Evolutionary conservation across 2,113 vertebrate genomes (phyloP), one percentile per base, ranked within the genome.

Genomic region (Microcebus murinus): DNA sequence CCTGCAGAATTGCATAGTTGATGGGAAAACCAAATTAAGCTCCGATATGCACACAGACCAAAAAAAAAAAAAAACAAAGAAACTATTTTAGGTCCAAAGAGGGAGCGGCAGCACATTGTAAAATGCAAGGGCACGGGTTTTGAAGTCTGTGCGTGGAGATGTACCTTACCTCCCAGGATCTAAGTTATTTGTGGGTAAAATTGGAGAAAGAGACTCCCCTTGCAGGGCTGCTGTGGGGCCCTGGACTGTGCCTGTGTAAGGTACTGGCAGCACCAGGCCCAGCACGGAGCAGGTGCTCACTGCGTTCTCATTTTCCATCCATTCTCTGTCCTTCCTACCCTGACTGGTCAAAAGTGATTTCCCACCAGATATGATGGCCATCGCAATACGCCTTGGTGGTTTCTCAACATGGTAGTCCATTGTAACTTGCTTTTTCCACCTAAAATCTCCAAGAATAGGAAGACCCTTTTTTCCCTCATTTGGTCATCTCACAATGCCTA

Each of bases 221-320:
- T 1, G 3, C 3, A 6, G 23, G 13, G 39, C 6, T 71, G 67
- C 36, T 3, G 4, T 1, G 42, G 15, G 25, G 39, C 23, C 34
- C 11, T 9, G 36, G 42, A 27, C 6, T 6, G 6, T 25, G 8
- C 3, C 0, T 9, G 11, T n/a, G 9, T 4, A 27, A 88, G 71
- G 31, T 27, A 3, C 13, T 25, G 17, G 59, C 31, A 42, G 12
- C 55, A n/a, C 36, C 63, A 52, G 8, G 31, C 65, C 48, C n/a
- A n/a, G 23, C 23, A 80, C 13, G 1, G 6, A 52, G 27, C 21
- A 83, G 63, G 4, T 82, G 29, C 45, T 90, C 36, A 23, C 14
- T 82, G 31, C 48, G 50, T 48, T 15, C 57, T 76, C 63, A 18
- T 68, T 34, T 52, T 39, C 23, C 11, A 52, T 11, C 34, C 59